These are phyloP conservation scores for Beris morrisii DNA, from an alignment of 2,888 invertebrate genomes.

Conservation along the genomic window DNA sequence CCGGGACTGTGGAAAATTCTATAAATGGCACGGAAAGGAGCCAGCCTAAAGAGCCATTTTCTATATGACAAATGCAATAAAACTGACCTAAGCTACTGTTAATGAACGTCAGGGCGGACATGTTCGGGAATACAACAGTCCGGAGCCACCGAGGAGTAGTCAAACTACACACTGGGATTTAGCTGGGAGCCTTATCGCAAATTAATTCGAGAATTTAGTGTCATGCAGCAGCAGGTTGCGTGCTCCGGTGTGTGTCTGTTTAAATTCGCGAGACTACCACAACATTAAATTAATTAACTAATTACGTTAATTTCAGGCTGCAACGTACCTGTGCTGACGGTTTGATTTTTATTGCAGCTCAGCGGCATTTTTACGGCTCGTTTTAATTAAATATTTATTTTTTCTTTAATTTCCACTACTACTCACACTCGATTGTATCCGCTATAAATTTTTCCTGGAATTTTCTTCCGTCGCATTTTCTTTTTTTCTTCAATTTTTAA, in stretches of 20 bases:
- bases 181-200: constrained; percentile 26
- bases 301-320: constrained; percentile 26
- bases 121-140: constrained; percentile 1
- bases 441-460: no score
- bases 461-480: no score
- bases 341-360: no score
- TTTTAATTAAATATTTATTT: no score
- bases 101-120: constrained; percentile 19
- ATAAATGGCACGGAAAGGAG: not conserved
- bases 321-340: not conserved
- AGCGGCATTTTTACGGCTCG: no score
- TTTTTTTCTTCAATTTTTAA: no score
- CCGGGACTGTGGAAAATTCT: constrained; percentile 2
- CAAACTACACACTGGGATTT: constrained; percentile 16
- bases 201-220: constrained; percentile 34
- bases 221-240: constrained; percentile 17
- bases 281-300: constrained; percentile 33
- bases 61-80: constrained; percentile 15
- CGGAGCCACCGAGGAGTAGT: constrained; percentile 5
- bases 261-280: constrained; percentile 7
- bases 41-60: not conserved
- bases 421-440: no score
- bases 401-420: no score
- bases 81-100: constrained; percentile 33
- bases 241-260: not conserved